Conservation (phyloP, 2,113 vertebrate species). For the Guaruba guarouba region DNA sequence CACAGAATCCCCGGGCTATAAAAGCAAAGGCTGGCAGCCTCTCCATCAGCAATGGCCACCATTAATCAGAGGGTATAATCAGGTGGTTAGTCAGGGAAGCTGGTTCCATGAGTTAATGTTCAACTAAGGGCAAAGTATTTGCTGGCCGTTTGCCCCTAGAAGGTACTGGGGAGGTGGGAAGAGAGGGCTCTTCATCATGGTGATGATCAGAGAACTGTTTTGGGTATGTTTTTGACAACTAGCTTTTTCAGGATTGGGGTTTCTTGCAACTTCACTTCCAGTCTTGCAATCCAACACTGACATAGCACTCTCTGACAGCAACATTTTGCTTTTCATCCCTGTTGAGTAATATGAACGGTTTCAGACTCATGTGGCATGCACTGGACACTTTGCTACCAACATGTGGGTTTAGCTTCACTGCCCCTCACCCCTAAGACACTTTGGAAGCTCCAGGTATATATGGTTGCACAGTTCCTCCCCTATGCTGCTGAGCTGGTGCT, state of each 20-base stretch:
- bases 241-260: not conserved
- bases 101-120: conserved; percentile 13
- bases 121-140: not conserved
- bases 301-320: fast-evolving
- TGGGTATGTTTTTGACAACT: not conserved
- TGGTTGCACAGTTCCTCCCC: not conserved
- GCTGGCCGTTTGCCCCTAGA: not conserved
- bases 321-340: not conserved
- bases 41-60: not conserved
- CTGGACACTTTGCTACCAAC: not conserved
- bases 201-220: not conserved
- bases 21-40: not conserved
- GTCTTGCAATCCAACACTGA: too few relatives aligned
- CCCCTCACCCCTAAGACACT: too few relatives aligned
- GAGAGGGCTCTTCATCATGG: fast-evolving
- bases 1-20: fast-evolving
- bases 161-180: not conserved
- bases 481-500: not conserved
- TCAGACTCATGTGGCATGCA: fast-evolving
- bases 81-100: not conserved
- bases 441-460: not conserved
- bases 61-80: not conserved
- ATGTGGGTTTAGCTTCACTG: fast-evolving
- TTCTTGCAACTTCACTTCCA: not conserved
- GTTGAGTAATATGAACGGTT: fast-evolving